Evolutionary conservation across 2,797 vertebrate genomes (phyloP).

Genomic region (Psittacula echo): DNA sequence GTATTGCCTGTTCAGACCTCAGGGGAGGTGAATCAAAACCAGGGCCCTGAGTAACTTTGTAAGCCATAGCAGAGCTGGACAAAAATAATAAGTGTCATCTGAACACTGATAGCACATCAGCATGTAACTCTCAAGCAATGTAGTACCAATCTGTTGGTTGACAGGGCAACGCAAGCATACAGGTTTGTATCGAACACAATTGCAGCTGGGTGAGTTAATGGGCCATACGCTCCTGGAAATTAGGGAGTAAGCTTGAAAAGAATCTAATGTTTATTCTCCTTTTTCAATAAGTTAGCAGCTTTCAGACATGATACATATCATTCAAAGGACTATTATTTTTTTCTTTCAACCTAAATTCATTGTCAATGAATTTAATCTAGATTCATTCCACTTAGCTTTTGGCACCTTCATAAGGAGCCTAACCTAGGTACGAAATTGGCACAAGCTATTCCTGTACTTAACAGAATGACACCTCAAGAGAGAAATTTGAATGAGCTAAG

Average conservation of each 20-base stretch:
- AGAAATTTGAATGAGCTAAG: slow-evolving; percentile 5
- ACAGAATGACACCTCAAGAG: background rate
- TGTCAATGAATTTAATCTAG: background rate
- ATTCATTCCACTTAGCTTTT: background rate
- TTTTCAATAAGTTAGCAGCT: background rate
- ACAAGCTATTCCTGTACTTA: slow-evolving; percentile 8
- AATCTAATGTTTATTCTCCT: background rate
- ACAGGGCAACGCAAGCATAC: background rate
- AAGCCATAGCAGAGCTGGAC: background rate
- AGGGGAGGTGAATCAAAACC: background rate
- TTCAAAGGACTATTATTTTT: background rate
- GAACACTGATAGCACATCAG: background rate
- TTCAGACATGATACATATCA: background rate
- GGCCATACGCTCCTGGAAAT: background rate
- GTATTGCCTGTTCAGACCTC: background rate
- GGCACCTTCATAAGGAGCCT: background rate
- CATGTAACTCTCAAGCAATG: background rate
- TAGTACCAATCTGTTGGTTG: background rate
- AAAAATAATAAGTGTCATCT: background rate
- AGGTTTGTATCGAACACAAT: background rate
- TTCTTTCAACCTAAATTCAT: background rate
- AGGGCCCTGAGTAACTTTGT: background rate
- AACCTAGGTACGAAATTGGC: background rate
- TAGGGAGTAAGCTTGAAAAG: background rate
- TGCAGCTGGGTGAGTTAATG: background rate